Evolutionary conservation across 2,888 invertebrate genomes (phyloP).

Genomic region (Pachycephus smyrnensis): DNA sequence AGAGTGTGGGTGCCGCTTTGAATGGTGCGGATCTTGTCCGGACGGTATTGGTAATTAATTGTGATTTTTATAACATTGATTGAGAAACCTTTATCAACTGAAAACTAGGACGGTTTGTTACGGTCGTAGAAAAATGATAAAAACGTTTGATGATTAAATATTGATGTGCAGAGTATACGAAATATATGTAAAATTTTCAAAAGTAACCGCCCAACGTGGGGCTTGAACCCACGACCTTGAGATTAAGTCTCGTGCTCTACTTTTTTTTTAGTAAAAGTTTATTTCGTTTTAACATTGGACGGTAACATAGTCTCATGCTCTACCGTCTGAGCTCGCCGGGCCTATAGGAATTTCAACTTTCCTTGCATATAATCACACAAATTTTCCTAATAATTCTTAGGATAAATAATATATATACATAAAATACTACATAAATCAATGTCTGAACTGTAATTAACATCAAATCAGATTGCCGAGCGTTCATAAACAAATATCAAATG

Average conservation of each 20-base stretch:
- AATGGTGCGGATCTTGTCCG: neutral
- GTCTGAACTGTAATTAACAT: neutral
- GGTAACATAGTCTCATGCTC: slow-evolving; percentile 10
- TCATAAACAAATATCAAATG: slow-evolving; percentile 32
- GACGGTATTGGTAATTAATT: neutral
- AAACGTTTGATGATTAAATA: neutral
- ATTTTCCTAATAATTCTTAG: neutral
- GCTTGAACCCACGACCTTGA: slow-evolving; percentile 26
- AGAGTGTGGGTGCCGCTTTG: neutral
- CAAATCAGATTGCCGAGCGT: neutral
- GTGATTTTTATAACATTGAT: neutral
- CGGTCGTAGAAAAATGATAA: neutral
- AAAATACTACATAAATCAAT: neutral
- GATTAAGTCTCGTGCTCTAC: slow-evolving; percentile 8
- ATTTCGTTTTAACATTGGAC: neutral
- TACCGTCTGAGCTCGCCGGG: slow-evolving; percentile 24
- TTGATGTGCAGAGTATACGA: neutral
- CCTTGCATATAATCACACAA: neutral
- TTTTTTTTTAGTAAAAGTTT: slow-evolving; percentile 1
- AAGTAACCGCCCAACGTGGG: slow-evolving; percentile 16
- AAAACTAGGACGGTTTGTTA: neutral
- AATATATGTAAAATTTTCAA: neutral
- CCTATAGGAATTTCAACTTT: neutral
- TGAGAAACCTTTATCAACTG: neutral
- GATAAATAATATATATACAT: neutral